Conservation (phyloP, 2,888 invertebrate genomes). For the Acheta domesticus region DNA sequence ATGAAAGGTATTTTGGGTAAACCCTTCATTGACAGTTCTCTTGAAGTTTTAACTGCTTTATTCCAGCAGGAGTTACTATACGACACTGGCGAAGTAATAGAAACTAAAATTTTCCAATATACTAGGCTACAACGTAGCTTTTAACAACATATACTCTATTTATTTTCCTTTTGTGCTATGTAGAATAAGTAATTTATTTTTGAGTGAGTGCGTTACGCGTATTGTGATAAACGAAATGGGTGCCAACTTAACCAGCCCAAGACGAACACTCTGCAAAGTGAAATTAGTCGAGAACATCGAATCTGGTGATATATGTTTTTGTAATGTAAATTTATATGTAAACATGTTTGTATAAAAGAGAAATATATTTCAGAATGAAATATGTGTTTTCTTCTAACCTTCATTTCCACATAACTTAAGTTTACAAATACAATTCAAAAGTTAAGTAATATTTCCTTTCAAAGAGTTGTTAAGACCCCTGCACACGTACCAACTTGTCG, state of each 20-base stretch:
- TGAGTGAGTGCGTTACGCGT: background rate
- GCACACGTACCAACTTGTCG: no score
- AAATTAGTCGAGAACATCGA: background rate
- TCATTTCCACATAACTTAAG: no score
- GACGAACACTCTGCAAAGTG: background rate
- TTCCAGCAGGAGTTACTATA: no score
- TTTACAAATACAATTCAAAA: no score
- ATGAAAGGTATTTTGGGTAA: no score
- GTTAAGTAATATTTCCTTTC: no score
- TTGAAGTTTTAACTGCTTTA: no score
- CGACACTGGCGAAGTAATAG: background rate
- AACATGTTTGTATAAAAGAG: slow-evolving; percentile 11
- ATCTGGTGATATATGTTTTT: background rate
- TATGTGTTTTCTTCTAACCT: background rate
- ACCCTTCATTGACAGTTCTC: no score
- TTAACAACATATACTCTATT: background rate
- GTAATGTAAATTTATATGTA: slow-evolving; percentile 10
- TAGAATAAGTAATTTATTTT: slow-evolving; percentile 7
- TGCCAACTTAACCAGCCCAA: slow-evolving; percentile 1
- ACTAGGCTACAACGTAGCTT: background rate
- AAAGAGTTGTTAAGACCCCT: no score
- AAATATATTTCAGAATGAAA: background rate
- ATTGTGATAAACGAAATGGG: background rate
- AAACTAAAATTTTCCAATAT: background rate
- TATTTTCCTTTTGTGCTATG: background rate